Base-by-base conservation (phyloP, 2,888 invertebrate species). In the Drosophila affinis region DNA sequence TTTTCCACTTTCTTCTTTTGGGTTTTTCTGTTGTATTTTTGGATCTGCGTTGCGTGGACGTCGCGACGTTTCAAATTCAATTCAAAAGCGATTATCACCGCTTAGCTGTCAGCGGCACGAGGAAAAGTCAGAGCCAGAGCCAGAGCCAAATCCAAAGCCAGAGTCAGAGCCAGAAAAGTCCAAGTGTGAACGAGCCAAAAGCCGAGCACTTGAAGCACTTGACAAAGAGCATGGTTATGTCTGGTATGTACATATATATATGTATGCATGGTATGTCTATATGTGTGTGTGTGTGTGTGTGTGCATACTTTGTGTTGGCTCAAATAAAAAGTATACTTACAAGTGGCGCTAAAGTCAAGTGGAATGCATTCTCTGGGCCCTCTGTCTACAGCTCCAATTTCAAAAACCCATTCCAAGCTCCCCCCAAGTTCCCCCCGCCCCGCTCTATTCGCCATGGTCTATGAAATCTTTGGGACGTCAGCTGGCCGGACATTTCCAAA, bases 61-160 rank as follows among this genome's bases (percentile, higher is more conserved):
- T 3, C 21, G 21, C 21, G 21, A 3, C 21, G 21, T 21, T 75
- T 74, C 65, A 72, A 72, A 88, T 88, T 88, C 80, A 87, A 85
- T 83, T 88, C 88, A 87, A 85, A 87, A 84, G 87, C 88, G 85
- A 85, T 85, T 84, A 85, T 86, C 85, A 79, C 79, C 87, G 89
- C 87, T 86, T 87, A 84, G 76, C 81, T 89, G 89, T 89, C 87
- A 88, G 73, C 86, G 83, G 88, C 82, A 87, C 85, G 81, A 85
- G 24, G 14, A 64, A 45, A 55, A 62, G 60, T 51, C 46, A 73
- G 44, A 51, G 61, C 39, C 49, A 61, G 14, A 73, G 32, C 21
- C 49, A 60, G 14, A 73, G 32, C 21, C 21, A 21, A 21, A 1
- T 1, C 21, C 21, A 21, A 2, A 85, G 24, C 17, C 62, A 45